These are phyloP conservation scores for Galleria mellonella DNA, from an alignment of 1,140 invertebrate genomes.

Conservation along the genomic window DNA sequence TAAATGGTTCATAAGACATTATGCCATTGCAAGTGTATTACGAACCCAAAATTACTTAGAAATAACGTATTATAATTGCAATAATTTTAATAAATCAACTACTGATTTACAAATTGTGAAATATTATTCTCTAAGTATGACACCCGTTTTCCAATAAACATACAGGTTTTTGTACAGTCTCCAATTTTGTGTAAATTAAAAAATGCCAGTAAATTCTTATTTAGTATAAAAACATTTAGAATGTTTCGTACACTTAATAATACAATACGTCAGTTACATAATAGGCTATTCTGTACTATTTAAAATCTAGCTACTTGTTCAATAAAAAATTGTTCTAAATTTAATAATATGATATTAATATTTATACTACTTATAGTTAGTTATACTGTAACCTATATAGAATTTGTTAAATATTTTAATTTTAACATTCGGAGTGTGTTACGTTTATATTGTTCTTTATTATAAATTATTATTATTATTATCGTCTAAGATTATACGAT, in stretches of 20 bases:
- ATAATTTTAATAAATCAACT: slow-evolving; percentile 34
- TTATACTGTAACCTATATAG: slow-evolving; percentile 30
- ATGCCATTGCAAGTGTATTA: slow-evolving; percentile 2
- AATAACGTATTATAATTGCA: slow-evolving; percentile 24
- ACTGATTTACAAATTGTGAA: slow-evolving; percentile 8
- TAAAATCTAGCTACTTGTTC: slow-evolving; percentile 53
- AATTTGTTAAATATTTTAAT: slow-evolving; percentile 47
- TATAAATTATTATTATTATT: slow-evolving; percentile 33
- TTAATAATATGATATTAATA: slow-evolving; percentile 40
- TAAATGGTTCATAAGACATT: neutral
- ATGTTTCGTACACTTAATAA: slow-evolving; percentile 33
- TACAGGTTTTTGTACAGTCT: slow-evolving; percentile 32
- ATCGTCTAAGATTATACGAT: slow-evolving; percentile 54
- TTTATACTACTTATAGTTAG: slow-evolving; percentile 38
- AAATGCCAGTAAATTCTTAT: slow-evolving; percentile 18
- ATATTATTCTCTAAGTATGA: slow-evolving; percentile 18
- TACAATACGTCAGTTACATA: slow-evolving; percentile 34
- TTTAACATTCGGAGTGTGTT: slow-evolving; percentile 41
- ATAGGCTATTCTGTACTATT: slow-evolving; percentile 47
- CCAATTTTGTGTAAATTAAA: slow-evolving; percentile 16
- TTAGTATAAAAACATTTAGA: slow-evolving; percentile 29
- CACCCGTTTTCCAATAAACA: slow-evolving; percentile 22
- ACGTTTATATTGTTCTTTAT: slow-evolving; percentile 54
- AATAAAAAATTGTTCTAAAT: slow-evolving; percentile 67
- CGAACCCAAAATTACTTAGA: slow-evolving; percentile 1